These are phyloP conservation scores for Rousettus leschenaultii DNA, from an alignment of 2,113 vertebrate species.

Conservation along the genomic window DNA sequence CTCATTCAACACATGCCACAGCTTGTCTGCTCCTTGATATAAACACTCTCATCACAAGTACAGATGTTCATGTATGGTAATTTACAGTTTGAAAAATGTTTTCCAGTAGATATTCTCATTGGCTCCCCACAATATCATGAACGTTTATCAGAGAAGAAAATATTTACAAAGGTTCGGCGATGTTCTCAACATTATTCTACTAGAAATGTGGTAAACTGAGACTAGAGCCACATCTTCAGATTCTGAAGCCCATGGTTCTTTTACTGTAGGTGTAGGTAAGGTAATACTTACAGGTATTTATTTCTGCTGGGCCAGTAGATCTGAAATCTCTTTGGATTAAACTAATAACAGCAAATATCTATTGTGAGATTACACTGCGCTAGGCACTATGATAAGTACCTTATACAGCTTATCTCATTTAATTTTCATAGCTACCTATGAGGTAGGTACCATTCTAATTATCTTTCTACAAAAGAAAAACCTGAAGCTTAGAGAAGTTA, in stretches of 20 bases:
- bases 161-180: background rate
- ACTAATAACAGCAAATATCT: conserved; percentile 32
- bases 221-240: background rate
- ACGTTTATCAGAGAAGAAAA: conserved; percentile 43
- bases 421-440: background rate
- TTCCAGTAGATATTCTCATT: background rate
- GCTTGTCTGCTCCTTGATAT: background rate
- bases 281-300: background rate
- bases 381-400: background rate
- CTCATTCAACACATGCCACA: background rate
- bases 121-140: background rate
- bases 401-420: background rate
- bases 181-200: background rate
- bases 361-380: background rate
- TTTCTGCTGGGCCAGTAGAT: background rate
- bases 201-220: background rate
- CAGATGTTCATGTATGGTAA: background rate
- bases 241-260: background rate
- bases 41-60: background rate
- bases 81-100: conserved; percentile 26
- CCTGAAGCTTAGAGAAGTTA: background rate
- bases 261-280: background rate
- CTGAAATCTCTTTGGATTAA: conserved; percentile 35
- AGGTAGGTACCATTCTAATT: conserved; percentile 2
- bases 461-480: background rate